Evolutionary conservation across 1,140 invertebrate genomes (phyloP), one percentile per base, ranked within the genome.

Genomic region (Cecropterus lyciades): DNA sequence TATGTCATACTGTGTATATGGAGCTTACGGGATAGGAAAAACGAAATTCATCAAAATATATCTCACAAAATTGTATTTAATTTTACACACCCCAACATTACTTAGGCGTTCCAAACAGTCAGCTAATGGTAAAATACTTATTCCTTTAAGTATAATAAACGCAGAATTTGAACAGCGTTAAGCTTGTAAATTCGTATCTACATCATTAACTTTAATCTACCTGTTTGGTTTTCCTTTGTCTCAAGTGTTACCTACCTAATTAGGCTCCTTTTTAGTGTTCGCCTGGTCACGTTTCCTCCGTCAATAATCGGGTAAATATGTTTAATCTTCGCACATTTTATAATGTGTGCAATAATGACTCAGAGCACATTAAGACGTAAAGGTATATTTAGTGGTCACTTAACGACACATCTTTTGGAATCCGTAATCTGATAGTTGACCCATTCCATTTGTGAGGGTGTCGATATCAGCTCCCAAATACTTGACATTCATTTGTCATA

Each of bases 401-500:
- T 59, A 60, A 46, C 40, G 51, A 63, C 66, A 64, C 43, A 52
- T 64, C 51, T 67, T 65, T 46, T 15, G n/a, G 51, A 13, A 65
- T 53, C 9, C 3, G 63, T 66, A 70, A 70, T 60, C 46, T 70
- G 68, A 70, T 65, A 62, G 56, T 40, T 17, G 33, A 55, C 30
- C 52, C 16, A 57, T 67, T 57, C 48, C 20, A 52, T 53, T 14
- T 40, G 46, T 24, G 24, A 65, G 33, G 52, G 45, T 27, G 14
- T 49, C 17, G n/a, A 49, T 67, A 70, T 69, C 46, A 42, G 48
- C 72, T 37, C 68, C 68, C 62, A 73, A 73, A 63, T 63, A 69
- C 56, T 62, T 67, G 65, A 52, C 66, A 73, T 65, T 73, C 69
- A 67, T 70, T 65, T 57, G 51, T 73, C 69, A 73, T 73, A 70